phyloP scores from a whole-genome alignment of 2,797 vertebrate species.

The Trematomus bernacchii region DNA sequence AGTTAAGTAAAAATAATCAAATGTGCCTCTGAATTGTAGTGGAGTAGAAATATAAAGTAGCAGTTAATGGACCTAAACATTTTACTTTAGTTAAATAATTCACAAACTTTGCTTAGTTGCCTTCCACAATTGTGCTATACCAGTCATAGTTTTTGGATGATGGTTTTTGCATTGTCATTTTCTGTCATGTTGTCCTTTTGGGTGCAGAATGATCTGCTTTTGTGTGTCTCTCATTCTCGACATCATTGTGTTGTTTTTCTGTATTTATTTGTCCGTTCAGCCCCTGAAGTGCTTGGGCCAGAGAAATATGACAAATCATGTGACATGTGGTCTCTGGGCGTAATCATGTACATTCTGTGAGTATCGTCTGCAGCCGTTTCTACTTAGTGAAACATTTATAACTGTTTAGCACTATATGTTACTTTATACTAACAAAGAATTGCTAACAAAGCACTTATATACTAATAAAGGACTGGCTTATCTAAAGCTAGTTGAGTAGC shows the following conservation, averaged over 20 bases:
- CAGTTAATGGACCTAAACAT: too few species aligned
- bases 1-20: too few species aligned
- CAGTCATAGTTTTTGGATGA: neutral
- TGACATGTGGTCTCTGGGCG: slow-evolving; percentile 98
- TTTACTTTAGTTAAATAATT: too few species aligned
- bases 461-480: too few species aligned
- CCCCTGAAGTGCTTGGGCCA: slow-evolving; percentile 96
- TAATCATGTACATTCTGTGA: slow-evolving; percentile 98
- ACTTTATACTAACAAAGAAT: too few species aligned
- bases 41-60: too few species aligned
- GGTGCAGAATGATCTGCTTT: slow-evolving; percentile 15
- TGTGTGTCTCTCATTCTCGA: slow-evolving; percentile 28
- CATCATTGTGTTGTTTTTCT: slow-evolving; percentile 27
- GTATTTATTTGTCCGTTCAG: slow-evolving; percentile 75
- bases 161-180: slow-evolving; percentile 9
- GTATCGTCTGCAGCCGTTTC: slow-evolving; percentile 69
- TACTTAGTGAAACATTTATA: neutral
- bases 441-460: too few species aligned
- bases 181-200: slow-evolving; percentile 12
- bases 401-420: neutral
- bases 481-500: too few species aligned
- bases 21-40: too few species aligned
- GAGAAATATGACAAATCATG: slow-evolving; percentile 99
- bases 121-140: neutral
- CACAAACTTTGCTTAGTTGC: too few species aligned